Evolutionary conservation across 2,797 vertebrate species (phyloP).

Genomic region (Sebastes iracundus): DNA sequence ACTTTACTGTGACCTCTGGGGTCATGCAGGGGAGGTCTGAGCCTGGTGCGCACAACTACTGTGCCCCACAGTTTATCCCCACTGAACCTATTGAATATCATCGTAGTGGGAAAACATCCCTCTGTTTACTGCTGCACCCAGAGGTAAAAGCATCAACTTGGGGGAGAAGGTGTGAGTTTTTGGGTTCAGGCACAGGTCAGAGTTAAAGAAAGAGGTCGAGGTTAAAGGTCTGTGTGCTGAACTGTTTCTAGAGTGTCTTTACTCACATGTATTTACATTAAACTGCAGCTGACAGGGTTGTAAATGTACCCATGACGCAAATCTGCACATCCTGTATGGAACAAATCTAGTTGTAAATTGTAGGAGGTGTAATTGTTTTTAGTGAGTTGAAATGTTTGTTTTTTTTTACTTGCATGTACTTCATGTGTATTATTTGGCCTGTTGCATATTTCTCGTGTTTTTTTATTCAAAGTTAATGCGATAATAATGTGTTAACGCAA

Average conservation of each 20-base stretch:
- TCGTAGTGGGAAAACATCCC: not conserved
- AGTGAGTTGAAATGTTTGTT: not conserved
- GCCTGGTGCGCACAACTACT: slow-evolving; percentile 30
- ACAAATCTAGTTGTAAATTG: not conserved
- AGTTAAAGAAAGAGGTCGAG: slow-evolving; percentile 33
- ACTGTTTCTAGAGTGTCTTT: slow-evolving; percentile 1
- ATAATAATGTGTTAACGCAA: too few species aligned
- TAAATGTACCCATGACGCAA: not conserved
- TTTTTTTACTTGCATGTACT: accelerated
- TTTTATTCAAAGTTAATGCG: not conserved
- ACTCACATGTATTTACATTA: slow-evolving; percentile 9
- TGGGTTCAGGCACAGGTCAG: slow-evolving; percentile 52
- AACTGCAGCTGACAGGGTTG: not conserved
- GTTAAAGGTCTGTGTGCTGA: slow-evolving; percentile 25
- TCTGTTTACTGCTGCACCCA: slow-evolving; percentile 32
- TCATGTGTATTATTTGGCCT: not conserved
- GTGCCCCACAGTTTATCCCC: slow-evolving; percentile 43
- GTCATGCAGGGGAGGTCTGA: slow-evolving; percentile 53
- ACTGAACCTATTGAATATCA: slow-evolving; percentile 50
- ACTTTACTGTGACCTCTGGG: slow-evolving; percentile 45
- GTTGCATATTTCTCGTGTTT: not conserved
- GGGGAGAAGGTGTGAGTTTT: slow-evolving; percentile 15
- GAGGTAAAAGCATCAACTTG: not conserved
- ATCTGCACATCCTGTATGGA: not conserved
- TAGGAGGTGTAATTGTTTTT: not conserved